Conservation (phyloP, 2,113 vertebrate species). For the Sarotherodon lohbergeri region DNA sequence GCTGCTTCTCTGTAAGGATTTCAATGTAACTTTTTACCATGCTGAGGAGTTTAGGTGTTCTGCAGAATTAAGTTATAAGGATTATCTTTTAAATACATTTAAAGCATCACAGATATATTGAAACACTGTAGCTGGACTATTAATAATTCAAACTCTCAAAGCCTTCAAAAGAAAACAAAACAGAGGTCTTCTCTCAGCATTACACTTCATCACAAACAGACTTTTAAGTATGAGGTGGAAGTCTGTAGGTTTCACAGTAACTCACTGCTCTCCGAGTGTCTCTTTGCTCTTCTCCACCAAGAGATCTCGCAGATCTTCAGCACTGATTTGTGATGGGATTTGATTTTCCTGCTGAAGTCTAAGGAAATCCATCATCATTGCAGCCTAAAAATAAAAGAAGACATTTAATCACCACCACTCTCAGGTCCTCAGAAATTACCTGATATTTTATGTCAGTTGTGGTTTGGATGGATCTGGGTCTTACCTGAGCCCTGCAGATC, state of each 20-base stretch:
- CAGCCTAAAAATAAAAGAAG: not conserved
- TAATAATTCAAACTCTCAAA: not conserved
- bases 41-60: not conserved
- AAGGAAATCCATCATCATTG: not conserved
- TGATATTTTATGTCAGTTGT: not conserved
- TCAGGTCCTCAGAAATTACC: not conserved
- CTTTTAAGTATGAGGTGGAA: not conserved
- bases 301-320: not conserved
- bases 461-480: not conserved
- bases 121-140: not conserved
- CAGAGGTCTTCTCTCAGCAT: not conserved
- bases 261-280: not conserved
- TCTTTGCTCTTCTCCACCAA: not conserved
- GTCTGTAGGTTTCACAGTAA: not conserved
- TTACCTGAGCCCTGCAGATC: not conserved
- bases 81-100: not conserved
- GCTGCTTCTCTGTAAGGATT: not conserved
- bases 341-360: not conserved
- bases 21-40: rapidly evolving
- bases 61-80: not conserved
- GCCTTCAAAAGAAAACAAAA: not conserved
- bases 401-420: not conserved
- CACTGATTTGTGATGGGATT: not conserved
- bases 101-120: not conserved
- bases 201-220: not conserved